Evolutionary conservation across 2,113 vertebrate genomes (phyloP), one percentile per base, ranked within the genome.

Genomic region (Phrynosoma blainvillii): DNA sequence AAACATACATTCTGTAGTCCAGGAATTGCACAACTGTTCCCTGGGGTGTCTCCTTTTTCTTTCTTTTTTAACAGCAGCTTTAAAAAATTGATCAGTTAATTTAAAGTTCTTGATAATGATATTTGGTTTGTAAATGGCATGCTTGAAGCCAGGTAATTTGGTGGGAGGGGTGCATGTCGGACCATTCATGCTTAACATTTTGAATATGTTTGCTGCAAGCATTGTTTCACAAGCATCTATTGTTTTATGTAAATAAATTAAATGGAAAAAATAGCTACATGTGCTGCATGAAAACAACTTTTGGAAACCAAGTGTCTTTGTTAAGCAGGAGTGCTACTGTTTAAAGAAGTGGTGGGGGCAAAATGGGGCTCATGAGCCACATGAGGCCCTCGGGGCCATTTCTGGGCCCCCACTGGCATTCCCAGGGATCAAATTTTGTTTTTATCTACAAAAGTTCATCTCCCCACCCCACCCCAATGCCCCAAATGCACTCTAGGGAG

Each of bases 161-260:
- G 36, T 82, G 56, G 36, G 59, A 3, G 76, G 42, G 8, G 68
- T 83, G 66, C 54, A 77, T 36, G 59, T 56, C 30, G 66, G 71
- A 23, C 76, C 25, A 25, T 13, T 76, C 59, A 47, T 77, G 81
- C 21, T 77, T 83, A 66, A 83, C 27, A 14, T 79, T 70, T 59
- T 68, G 47, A n/a, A 10, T 54, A 40, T 11, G 11, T 80, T 71
- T 71, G 21, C n/a, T 74, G 36, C 27, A 32, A 62, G 56, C 56
- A 66, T 32, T 76, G 54, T 84, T 84, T 84, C 32, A 30, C 40
- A 52, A 54, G 52, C 16, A 32, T 18, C 79, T 47, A n/a, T 74
- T 65, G 40, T 81, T 62, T 74, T 74, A 62, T 42, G 52, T 14
- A 73, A 87, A 81, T 81, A 62, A 80, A 87, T 32, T 27, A 32